Conservation (phyloP, 1,140 invertebrate genomes). For the Pogonognathellus flavescens region DNA sequence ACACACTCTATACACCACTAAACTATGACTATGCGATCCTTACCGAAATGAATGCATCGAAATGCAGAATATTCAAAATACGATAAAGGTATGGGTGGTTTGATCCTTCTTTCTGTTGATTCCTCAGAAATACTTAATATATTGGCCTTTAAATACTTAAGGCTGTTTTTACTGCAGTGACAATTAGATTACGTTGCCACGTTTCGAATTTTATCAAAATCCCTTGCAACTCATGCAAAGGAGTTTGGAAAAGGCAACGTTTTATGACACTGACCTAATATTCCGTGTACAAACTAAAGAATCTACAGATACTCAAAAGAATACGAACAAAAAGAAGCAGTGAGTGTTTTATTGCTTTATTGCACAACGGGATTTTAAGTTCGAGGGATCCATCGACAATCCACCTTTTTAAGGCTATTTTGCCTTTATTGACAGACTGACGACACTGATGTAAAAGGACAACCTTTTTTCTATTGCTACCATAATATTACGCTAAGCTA, state of each 20-base stretch:
- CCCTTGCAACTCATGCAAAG: neutral
- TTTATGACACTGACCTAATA: slow-evolving; percentile 57
- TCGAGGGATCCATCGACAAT: neutral
- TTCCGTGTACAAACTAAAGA: slow-evolving; percentile 11
- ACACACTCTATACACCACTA: no score
- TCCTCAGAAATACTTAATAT: neutral
- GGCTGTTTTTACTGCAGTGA: slow-evolving; percentile 14
- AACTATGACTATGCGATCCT: neutral
- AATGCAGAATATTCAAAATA: slow-evolving; percentile 19
- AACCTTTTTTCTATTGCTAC: neutral
- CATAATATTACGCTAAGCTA: neutral
- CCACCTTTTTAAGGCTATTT: slow-evolving; percentile 31
- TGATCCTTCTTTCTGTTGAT: neutral
- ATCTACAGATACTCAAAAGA: slow-evolving; percentile 12
- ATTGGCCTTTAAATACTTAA: slow-evolving; percentile 36
- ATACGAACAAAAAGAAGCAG: slow-evolving; percentile 42
- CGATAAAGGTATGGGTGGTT: slow-evolving; percentile 32
- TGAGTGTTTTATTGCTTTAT: slow-evolving; percentile 63
- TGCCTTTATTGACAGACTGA: slow-evolving; percentile 9
- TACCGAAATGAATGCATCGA: neutral
- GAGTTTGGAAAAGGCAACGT: neutral
- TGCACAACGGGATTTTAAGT: slow-evolving; percentile 45
- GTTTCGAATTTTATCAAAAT: slow-evolving; percentile 4
- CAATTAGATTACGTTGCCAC: slow-evolving; percentile 38
- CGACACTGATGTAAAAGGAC: slow-evolving; percentile 6